These are phyloP conservation scores for Pachyseris speciosa DNA, from an alignment of 64 coral and sea anemone species.

Conservation along the genomic window DNA sequence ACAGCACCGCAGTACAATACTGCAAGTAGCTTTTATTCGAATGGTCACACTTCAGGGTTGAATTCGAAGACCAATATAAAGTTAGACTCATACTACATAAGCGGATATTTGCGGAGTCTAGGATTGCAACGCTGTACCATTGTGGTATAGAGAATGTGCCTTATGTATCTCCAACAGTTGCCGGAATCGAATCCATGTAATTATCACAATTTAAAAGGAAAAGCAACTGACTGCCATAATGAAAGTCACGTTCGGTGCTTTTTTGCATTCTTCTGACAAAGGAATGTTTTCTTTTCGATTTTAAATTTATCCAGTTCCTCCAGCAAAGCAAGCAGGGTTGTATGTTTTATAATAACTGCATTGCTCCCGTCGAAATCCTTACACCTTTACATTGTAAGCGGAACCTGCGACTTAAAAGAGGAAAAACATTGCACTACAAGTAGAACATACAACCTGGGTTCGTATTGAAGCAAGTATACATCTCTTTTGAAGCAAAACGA, in stretches of 20 bases:
- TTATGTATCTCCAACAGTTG: no score
- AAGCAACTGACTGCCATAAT: not conserved
- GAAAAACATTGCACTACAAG: not conserved
- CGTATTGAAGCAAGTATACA: not conserved
- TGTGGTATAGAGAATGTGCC: no score
- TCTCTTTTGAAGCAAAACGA: slow-evolving; percentile 13
- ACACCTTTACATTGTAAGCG: not conserved
- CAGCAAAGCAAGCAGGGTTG: not conserved
- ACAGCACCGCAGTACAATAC: no score
- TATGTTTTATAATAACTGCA: not conserved
- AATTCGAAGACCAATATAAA: no score
- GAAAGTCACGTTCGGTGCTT: not conserved
- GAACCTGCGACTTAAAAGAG: not conserved
- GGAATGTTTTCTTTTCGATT: slow-evolving; percentile 25
- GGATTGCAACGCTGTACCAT: no score
- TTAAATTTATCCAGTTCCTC: not conserved
- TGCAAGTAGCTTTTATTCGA: no score
- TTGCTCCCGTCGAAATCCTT: not conserved
- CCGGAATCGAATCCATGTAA: not conserved
- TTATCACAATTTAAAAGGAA: not conserved
- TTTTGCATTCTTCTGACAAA: not conserved
- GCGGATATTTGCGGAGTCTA: no score
- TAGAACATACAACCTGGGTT: not conserved
- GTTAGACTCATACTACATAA: no score
- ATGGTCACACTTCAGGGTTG: no score